Evolutionary conservation across 1,140 invertebrate species (phyloP), one percentile per base, ranked within the genome.

Genomic region (Sweltsa coloradensis): DNA sequence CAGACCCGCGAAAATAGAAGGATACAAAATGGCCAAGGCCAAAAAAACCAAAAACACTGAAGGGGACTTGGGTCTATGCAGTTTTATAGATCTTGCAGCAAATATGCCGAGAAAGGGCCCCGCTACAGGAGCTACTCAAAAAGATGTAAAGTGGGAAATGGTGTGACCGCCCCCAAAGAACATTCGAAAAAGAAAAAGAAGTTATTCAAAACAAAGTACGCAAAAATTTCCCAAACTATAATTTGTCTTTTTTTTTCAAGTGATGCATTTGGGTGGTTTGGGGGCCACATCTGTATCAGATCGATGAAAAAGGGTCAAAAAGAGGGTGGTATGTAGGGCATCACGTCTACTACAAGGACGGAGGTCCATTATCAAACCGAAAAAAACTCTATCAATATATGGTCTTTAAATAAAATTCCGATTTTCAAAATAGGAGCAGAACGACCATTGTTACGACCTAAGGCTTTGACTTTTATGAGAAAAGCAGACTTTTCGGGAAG

Each of bases 1-100:
- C 41, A 21, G 51, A 49, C 29, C 31, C 21, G 2, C 34, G 42
- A n/a, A 47, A 47, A 25, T 34, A 36, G 6, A 16, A 37, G 24
- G 31, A 37, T 13, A 47, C 53, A 13, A 14, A 45, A 2, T 54
- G 29, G 11, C 46, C 46, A 9, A 18, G 6, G 2, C 66, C 46
- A 1, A 29, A 0, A 2, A 51, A 37, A 26, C 7, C 43, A 16
- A 37, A 29, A 23, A 34, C 51, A 19, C 18, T 57, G 2, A 21
- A 37, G 31, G 43, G 41, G 1, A 56, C 34, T 29, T 55, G 18
- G 55, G 54, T 2, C 13, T 52, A 21, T 37, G 41, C 2, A 34
- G 29, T 22, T 57, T 52, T 34, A 22, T 55, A 4, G 16, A 22
- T 11, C 23, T 37, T n/a, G 36, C 36, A 5, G 36, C 18, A 5